phyloP scores from a whole-genome alignment of 1,140 invertebrate species.

The Lepidostoma basale region DNA sequence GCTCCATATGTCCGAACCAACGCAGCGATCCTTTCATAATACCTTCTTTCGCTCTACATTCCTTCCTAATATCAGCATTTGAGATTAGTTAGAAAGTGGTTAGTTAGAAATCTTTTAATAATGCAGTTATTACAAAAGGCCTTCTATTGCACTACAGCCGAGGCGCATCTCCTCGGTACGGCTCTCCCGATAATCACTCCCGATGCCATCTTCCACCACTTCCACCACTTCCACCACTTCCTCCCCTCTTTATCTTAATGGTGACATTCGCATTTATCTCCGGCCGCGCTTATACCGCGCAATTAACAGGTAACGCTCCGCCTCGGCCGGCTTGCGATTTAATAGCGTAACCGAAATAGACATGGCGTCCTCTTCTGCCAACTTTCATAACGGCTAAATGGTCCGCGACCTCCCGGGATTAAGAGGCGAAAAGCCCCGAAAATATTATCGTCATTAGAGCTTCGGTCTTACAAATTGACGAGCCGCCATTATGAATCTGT shows the following conservation, averaged over 20 bases:
- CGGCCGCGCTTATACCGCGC: slow-evolving; percentile 28
- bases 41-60: no score
- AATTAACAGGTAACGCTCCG: slow-evolving; percentile 44
- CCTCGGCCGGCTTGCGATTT: slow-evolving; percentile 28
- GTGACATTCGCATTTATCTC: slow-evolving; percentile 43
- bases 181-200: slow-evolving; percentile 7
- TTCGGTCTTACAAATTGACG: slow-evolving; percentile 30
- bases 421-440: slow-evolving; percentile 16
- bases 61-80: no score
- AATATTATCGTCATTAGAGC: slow-evolving; percentile 26
- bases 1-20: no score
- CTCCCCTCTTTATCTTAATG: slow-evolving; percentile 40
- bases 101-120: no score
- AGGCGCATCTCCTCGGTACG: neutral
- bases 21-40: no score
- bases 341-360: slow-evolving; percentile 18
- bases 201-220: slow-evolving; percentile 16
- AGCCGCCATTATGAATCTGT: slow-evolving; percentile 20
- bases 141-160: neutral
- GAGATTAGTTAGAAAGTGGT: no score
- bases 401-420: slow-evolving; percentile 25
- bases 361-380: slow-evolving; percentile 13
- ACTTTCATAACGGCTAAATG: slow-evolving; percentile 40
- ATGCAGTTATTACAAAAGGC: no score
- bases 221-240: slow-evolving; percentile 6